Evolutionary conservation across 2,113 vertebrate genomes (phyloP).

Genomic region (Callospermophilus lateralis): DNA sequence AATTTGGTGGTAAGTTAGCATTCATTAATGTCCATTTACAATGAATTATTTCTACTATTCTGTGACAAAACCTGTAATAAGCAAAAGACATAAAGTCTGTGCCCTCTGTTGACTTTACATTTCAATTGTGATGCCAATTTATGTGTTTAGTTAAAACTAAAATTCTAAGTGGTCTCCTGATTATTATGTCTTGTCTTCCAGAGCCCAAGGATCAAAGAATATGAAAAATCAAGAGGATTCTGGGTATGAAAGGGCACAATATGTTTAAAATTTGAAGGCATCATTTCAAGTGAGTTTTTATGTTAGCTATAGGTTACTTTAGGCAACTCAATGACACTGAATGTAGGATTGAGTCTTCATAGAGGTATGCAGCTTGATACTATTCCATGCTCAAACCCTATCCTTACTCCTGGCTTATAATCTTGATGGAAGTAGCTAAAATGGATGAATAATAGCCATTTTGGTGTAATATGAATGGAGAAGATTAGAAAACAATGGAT

Average conservation of each 20-base stretch:
- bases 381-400: not conserved
- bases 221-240: not conserved
- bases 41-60: constrained; percentile 82
- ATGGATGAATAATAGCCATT: constrained; percentile 64
- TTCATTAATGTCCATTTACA: constrained; percentile 87
- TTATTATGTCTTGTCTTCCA: not conserved
- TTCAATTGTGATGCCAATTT: constrained; percentile 67
- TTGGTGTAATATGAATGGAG: constrained; percentile 76
- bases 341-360: not conserved
- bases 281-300: not conserved
- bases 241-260: not conserved
- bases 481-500: constrained; percentile 74
- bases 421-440: not conserved
- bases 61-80: constrained; percentile 73
- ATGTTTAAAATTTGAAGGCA: not conserved
- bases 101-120: constrained; percentile 32
- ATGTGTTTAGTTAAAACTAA: constrained; percentile 59
- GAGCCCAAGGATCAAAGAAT: constrained; percentile 9
- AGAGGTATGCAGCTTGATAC: not conserved
- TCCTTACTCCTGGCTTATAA: not conserved
- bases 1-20: constrained; percentile 84
- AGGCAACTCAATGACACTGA: not conserved
- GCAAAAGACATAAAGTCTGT: constrained; percentile 71
- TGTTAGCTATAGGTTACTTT: not conserved
- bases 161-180: constrained; percentile 12